phyloP scores from a whole-genome alignment of 2,888 invertebrate genomes.

The Lasioglossum pauxillum region DNA sequence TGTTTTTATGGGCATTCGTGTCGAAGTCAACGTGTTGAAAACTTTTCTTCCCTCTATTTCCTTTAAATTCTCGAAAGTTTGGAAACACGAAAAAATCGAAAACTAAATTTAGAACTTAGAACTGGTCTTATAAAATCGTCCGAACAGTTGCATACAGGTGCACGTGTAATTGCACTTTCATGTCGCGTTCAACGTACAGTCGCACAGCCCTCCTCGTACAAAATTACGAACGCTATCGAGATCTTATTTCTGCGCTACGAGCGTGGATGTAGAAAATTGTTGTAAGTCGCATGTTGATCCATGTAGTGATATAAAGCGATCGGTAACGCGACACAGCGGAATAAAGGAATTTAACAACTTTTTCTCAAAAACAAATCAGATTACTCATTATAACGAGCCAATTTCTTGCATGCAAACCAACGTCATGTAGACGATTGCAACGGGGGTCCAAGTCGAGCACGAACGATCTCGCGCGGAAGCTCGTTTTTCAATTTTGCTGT shows the following conservation, averaged over 20 bases:
- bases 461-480: slow-evolving; percentile 49
- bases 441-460: slow-evolving; percentile 33
- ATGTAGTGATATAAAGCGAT: slow-evolving; percentile 36
- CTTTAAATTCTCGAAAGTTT: not conserved
- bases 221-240: not conserved
- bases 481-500: slow-evolving; percentile 60
- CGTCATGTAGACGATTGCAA: slow-evolving; percentile 27
- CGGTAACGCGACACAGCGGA: slow-evolving; percentile 42
- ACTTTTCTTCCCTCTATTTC: not conserved
- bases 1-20: not conserved
- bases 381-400: slow-evolving; percentile 44
- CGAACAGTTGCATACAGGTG: not conserved
- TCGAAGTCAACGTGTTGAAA: not conserved
- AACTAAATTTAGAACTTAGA: not conserved
- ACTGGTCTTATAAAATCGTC: not conserved
- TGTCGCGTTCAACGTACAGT: not conserved
- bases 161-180: not conserved
- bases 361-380: slow-evolving; percentile 45
- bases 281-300: slow-evolving; percentile 37
- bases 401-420: slow-evolving; percentile 55
- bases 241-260: not conserved
- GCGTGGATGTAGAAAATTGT: slow-evolving; percentile 3
- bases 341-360: slow-evolving; percentile 61
- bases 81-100: not conserved
- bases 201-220: not conserved